A percentile compares a stretch with the other conserved stretches of the same genome.
phyloP scores from a whole-genome alignment of 2,888 invertebrate species.

The Sepioteuthis lessoniana region DNA sequence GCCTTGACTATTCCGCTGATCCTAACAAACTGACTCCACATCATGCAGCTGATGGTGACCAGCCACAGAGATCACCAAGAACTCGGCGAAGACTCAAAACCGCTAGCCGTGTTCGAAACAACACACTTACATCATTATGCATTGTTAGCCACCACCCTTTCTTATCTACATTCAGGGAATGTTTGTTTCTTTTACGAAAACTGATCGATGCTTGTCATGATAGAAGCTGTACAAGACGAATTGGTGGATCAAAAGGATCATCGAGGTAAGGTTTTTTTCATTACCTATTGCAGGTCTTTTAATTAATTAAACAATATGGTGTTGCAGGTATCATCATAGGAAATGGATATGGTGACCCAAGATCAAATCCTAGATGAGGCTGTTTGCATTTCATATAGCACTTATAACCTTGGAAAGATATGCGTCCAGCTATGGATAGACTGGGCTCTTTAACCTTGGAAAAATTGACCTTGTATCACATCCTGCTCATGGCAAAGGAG shows the following conservation, averaged over 20 bases:
- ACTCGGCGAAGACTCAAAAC: slow-evolving; percentile 68
- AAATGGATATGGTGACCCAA: too few species aligned
- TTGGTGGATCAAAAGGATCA: slow-evolving; percentile 88
- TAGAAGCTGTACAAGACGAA: slow-evolving; percentile 83
- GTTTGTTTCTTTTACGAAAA: slow-evolving; percentile 94
- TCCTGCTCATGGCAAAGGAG: too few species aligned
- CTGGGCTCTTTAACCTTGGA: too few species aligned
- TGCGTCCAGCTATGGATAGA: too few species aligned
- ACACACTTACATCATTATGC: slow-evolving; percentile 96
- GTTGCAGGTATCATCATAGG: too few species aligned
- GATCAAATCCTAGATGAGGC: too few species aligned
- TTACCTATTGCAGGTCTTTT: not conserved
- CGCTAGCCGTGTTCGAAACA: slow-evolving; percentile 80
- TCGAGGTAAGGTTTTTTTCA: slow-evolving; percentile 80
- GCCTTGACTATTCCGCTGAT: slow-evolving; percentile 59
- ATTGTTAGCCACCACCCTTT: slow-evolving; percentile 99
- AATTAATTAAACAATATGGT: too few species aligned
- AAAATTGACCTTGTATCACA: too few species aligned
- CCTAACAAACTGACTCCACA: slow-evolving; percentile 55
- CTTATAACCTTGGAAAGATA: too few species aligned
- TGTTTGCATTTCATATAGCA: too few species aligned
- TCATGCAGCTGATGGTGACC: slow-evolving; percentile 58
- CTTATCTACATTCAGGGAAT: slow-evolving; percentile 98
- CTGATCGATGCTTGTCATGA: slow-evolving; percentile 98
- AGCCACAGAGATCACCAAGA: slow-evolving; percentile 66